These are phyloP conservation scores for Aspidiotus destructor DNA, from an alignment of 2,888 invertebrate genomes.

Conservation along the genomic window DNA sequence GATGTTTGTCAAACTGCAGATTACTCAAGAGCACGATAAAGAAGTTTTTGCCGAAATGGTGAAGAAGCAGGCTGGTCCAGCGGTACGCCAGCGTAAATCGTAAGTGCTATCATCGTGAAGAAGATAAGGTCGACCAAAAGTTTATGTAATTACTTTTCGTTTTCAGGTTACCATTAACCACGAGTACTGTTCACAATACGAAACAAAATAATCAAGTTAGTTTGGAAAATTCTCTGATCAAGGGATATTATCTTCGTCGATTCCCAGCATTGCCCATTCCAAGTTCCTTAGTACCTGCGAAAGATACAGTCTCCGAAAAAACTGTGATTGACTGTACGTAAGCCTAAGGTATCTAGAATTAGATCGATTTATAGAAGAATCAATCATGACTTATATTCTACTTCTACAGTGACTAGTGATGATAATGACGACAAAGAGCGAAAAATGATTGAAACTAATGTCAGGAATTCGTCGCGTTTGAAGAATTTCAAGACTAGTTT, in stretches of 20 bases:
- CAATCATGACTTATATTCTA: background rate
- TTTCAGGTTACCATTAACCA: slow-evolving; percentile 1
- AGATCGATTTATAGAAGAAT: no score
- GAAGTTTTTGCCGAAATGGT: no score
- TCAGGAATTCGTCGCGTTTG: background rate
- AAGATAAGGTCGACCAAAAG: no score
- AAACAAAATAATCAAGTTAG: background rate
- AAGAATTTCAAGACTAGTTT: slow-evolving; percentile 12
- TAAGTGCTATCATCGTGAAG: no score
- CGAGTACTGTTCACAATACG: slow-evolving; percentile 3
- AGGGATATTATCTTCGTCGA: no score
- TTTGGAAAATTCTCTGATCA: no score
- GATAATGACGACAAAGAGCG: slow-evolving; percentile 15
- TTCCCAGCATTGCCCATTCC: no score
- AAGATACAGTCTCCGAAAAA: background rate
- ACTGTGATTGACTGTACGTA: slow-evolving; percentile 18
- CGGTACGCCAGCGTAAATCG: no score
- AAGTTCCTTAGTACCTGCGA: background rate
- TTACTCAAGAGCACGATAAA: no score
- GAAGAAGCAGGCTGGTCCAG: no score
- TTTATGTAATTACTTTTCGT: background rate
- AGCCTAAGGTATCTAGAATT: no score
- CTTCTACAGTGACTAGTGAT: slow-evolving; percentile 14
- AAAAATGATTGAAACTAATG: slow-evolving; percentile 10
- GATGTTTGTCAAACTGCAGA: no score